Conservation (phyloP, 2,888 invertebrate genomes). For the Platypus cylindrus region DNA sequence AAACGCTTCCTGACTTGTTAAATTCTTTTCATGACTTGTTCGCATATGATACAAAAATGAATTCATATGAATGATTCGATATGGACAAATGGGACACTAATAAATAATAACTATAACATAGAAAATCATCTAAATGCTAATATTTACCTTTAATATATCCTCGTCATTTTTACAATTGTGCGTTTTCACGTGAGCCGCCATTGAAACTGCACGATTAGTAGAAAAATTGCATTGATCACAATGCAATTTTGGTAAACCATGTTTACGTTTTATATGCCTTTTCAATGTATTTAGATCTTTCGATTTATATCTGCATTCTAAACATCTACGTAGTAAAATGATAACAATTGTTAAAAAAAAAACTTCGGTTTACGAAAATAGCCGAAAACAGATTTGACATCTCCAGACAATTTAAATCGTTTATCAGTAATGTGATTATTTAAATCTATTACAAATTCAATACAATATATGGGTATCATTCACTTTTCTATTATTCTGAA, state of each 20-base stretch:
- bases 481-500: too few species aligned
- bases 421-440: too few species aligned
- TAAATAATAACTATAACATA: too few species aligned
- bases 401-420: too few species aligned
- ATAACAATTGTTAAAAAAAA: not conserved
- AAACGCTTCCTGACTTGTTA: not conserved
- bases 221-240: slow-evolving; percentile 11
- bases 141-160: slow-evolving; percentile 9
- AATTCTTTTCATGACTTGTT: slow-evolving; percentile 5
- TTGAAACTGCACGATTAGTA: slow-evolving; percentile 10
- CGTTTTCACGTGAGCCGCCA: slow-evolving; percentile 12
- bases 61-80: slow-evolving; percentile 7
- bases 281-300: slow-evolving; percentile 11
- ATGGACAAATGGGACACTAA: slow-evolving; percentile 13
- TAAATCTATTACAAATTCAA: too few species aligned
- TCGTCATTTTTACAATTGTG: slow-evolving; percentile 7
- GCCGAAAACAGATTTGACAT: too few species aligned
- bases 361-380: too few species aligned
- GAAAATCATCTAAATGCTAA: too few species aligned
- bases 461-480: too few species aligned
- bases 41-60: slow-evolving; percentile 14
- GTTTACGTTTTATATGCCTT: slow-evolving; percentile 13
- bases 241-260: slow-evolving; percentile 9
- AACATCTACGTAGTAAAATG: slow-evolving; percentile 6
- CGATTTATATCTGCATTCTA: slow-evolving; percentile 11